Conservation (phyloP, 2,888 invertebrate genomes). For the Clistopyga incitator region DNA sequence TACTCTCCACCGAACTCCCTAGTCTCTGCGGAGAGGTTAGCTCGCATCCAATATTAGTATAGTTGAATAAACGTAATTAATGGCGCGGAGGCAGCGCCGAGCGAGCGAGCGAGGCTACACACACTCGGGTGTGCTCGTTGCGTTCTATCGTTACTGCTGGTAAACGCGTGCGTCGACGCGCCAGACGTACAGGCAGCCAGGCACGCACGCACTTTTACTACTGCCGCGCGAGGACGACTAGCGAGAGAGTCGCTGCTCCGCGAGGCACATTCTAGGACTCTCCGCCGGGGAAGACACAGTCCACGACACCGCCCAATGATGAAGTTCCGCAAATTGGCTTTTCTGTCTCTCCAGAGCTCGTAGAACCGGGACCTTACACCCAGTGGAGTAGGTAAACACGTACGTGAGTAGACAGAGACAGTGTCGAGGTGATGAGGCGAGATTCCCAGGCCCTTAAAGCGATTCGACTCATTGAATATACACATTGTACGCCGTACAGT, state of each 20-base stretch:
- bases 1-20: constrained; percentile 32
- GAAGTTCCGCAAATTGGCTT: constrained; percentile 28
- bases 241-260: constrained; percentile 11
- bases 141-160: constrained; percentile 9
- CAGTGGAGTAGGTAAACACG: constrained; percentile 4
- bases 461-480: constrained; percentile 9
- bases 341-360: constrained; percentile 13
- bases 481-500: neutral
- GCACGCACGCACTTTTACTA: constrained; percentile 47
- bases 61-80: constrained; percentile 78
- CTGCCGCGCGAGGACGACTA: constrained; percentile 22
- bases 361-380: constrained; percentile 13
- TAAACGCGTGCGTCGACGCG: constrained; percentile 55
- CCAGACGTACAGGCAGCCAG: constrained; percentile 43
- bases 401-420: constrained; percentile 8
- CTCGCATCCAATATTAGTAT: constrained; percentile 74
- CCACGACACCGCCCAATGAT: constrained; percentile 14
- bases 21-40: constrained; percentile 57
- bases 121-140: neutral
- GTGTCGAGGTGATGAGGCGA: neutral
- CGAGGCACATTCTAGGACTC: neutral
- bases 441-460: constrained; percentile 8
- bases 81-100: constrained; percentile 61
- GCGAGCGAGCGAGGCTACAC: constrained; percentile 45
- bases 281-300: neutral